Evolutionary conservation across 2,113 vertebrate species (phyloP).

Genomic region (Rhadina sibilatrix): DNA sequence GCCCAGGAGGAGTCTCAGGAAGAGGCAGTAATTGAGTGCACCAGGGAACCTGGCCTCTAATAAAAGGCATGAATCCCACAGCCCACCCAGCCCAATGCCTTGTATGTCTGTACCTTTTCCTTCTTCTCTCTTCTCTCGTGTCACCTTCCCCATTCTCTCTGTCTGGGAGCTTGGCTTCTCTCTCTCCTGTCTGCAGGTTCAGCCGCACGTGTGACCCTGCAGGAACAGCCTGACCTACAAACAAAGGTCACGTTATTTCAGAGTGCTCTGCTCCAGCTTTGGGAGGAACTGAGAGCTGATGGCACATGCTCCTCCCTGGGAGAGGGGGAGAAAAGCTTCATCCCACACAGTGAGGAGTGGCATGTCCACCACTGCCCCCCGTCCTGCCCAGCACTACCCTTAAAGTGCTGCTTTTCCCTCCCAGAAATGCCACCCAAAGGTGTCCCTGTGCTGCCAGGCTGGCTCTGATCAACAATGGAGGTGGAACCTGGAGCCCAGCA

Average conservation of each 20-base stretch:
- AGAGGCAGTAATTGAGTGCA: not conserved
- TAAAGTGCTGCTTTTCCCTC: not conserved
- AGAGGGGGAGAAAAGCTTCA: not conserved
- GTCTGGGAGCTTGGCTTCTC: conserved; percentile 79
- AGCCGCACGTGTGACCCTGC: conserved; percentile 86
- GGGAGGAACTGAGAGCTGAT: rapidly evolving
- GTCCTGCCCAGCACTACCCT: not conserved
- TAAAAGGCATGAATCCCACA: not conserved
- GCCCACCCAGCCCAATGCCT: not conserved
- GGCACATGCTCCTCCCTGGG: rapidly evolving
- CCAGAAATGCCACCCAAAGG: not conserved
- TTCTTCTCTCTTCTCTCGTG: conserved; percentile 67
- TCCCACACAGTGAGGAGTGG: rapidly evolving
- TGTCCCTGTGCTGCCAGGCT: not conserved
- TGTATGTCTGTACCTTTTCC: conserved; percentile 72
- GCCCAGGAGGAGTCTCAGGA: not conserved
- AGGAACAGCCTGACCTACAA: conserved; percentile 87
- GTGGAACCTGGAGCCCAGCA: not conserved
- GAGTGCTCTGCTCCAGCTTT: not conserved
- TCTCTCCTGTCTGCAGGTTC: conserved; percentile 90
- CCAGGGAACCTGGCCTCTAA: not conserved
- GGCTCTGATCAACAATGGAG: not conserved
- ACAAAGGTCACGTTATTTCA: not conserved
- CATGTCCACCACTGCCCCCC: rapidly evolving
- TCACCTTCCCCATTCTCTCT: conserved; percentile 63